Evolutionary conservation across 2,113 vertebrate genomes (phyloP).

Genomic region (Thinocorus orbignyianus): DNA sequence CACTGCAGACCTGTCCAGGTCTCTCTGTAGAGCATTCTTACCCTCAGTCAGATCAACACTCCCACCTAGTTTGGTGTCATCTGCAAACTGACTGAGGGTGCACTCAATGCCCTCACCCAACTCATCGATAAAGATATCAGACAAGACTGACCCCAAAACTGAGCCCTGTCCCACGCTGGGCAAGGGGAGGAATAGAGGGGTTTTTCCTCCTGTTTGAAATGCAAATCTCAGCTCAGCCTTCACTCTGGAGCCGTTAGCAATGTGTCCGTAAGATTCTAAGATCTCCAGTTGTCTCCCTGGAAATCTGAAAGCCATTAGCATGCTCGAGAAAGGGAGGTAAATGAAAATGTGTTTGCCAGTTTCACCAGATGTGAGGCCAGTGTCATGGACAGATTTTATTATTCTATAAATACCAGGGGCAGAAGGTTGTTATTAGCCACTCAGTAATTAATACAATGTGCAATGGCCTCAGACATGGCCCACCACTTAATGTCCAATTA

Average conservation of each 20-base stretch:
- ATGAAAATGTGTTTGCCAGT: constrained; percentile 59
- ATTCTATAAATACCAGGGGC: constrained; percentile 65
- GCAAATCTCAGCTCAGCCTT: background rate
- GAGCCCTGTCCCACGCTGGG: background rate
- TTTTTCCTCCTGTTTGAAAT: background rate
- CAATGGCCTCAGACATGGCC: background rate
- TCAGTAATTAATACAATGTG: constrained; percentile 66
- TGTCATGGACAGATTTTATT: constrained; percentile 50
- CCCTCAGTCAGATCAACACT: too few relatives aligned
- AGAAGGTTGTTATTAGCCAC: constrained; percentile 62
- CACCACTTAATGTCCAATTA: constrained; percentile 53
- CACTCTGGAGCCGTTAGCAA: background rate
- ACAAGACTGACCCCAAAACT: too few relatives aligned
- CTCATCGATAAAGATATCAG: too few relatives aligned
- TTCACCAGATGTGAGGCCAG: constrained; percentile 62
- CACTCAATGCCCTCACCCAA: too few relatives aligned
- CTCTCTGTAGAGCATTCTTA: too few relatives aligned
- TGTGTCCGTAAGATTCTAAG: background rate
- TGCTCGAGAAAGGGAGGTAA: constrained; percentile 45
- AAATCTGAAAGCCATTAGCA: constrained; percentile 65
- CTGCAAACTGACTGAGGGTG: too few relatives aligned
- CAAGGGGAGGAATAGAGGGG: background rate
- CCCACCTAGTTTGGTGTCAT: too few relatives aligned
- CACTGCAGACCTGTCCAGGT: too few relatives aligned
- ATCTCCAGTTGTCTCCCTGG: constrained; percentile 22